Percentiles rank a stretch among this genome's conserved stretches.
phyloP scores from a whole-genome alignment of 1,140 invertebrate genomes.

The Zaprionus gabonicus region DNA sequence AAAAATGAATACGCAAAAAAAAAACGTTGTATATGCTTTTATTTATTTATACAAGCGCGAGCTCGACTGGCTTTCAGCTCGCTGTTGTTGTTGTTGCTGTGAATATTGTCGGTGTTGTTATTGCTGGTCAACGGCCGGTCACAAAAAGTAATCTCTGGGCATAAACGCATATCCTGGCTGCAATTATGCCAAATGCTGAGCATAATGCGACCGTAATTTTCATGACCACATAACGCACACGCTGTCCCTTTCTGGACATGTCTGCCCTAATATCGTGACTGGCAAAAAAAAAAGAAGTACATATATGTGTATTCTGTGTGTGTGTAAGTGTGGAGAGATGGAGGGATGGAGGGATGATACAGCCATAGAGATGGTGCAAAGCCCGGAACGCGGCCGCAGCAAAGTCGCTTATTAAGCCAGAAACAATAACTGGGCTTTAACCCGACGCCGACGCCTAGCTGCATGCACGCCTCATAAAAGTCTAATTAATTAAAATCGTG shows the following conservation, averaged over 20 bases:
- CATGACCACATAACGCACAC: slow-evolving; percentile 68
- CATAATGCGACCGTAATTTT: slow-evolving; percentile 79
- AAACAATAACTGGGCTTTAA: slow-evolving; percentile 78
- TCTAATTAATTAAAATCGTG: slow-evolving; percentile 82
- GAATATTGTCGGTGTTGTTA: slow-evolving; percentile 27
- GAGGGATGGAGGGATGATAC: neutral
- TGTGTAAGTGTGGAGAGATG: neutral
- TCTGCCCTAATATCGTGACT: slow-evolving; percentile 32
- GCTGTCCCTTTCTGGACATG: slow-evolving; percentile 47
- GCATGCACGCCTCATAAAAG: slow-evolving; percentile 80
- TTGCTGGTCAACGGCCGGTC: slow-evolving; percentile 66
- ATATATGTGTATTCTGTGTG: slow-evolving; percentile 58
- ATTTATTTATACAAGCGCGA: slow-evolving; percentile 75
- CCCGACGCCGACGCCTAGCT: slow-evolving; percentile 64
- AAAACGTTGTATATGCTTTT: slow-evolving; percentile 64
- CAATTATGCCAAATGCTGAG: slow-evolving; percentile 79
- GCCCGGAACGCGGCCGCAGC: slow-evolving; percentile 48
- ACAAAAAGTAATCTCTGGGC: slow-evolving; percentile 82
- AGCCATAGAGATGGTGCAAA: slow-evolving; percentile 62
- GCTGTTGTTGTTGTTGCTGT: slow-evolving; percentile 28
- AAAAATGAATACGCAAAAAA: slow-evolving; percentile 21
- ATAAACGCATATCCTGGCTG: slow-evolving; percentile 80
- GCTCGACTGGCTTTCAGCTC: slow-evolving; percentile 71
- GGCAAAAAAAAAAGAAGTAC: slow-evolving; percentile 31
- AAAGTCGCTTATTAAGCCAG: slow-evolving; percentile 68